Evolutionary conservation across 2,888 invertebrate genomes (phyloP), one percentile per base, ranked within the genome.

Genomic region (Alentia gelatinosa): DNA sequence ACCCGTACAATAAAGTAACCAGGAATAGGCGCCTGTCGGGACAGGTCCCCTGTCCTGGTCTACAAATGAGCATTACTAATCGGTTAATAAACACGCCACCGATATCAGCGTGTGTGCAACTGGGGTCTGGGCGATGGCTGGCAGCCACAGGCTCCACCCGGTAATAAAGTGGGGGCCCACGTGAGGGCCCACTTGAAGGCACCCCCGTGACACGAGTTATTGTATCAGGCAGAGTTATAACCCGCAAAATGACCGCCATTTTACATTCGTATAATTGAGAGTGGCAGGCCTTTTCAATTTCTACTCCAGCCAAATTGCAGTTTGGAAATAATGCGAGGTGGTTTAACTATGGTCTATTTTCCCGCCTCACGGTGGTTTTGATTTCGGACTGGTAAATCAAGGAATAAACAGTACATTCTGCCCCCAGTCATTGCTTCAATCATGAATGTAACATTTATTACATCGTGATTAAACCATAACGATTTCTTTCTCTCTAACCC

Each of bases 61-160:
- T 79, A 79, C 79, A 79, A 79, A 79, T 26, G 79, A 79, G 37
- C 39, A 79, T 35, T 5, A 39, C 79, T 79, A 79, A 79, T 79
- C 79, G 79, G 12, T 79, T 79, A 79, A 79, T 79, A 79, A 79
- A 79, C 79, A 68, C n/a, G 15, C 26, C 12, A 39, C 23, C n/a
- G 39, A 79, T n/a, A 37, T 79, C 39, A 39, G 75, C n/a, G n/a
- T n/a, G n/a, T n/a, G n/a, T n/a, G n/a, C n/a, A n/a, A n/a, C n/a
- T n/a, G n/a, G n/a, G n/a, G n/a, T n/a, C n/a, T n/a, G n/a, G n/a
- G n/a, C n/a, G n/a, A n/a, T n/a, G n/a, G n/a, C n/a, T n/a, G n/a
- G n/a, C n/a, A n/a, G n/a, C n/a, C n/a, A n/a, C n/a, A n/a, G n/a
- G n/a, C n/a, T n/a, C n/a, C n/a, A n/a, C n/a, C n/a, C 37, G 35